phyloP scores from a whole-genome alignment of 2,113 vertebrate species.

The Egretta garzetta region DNA sequence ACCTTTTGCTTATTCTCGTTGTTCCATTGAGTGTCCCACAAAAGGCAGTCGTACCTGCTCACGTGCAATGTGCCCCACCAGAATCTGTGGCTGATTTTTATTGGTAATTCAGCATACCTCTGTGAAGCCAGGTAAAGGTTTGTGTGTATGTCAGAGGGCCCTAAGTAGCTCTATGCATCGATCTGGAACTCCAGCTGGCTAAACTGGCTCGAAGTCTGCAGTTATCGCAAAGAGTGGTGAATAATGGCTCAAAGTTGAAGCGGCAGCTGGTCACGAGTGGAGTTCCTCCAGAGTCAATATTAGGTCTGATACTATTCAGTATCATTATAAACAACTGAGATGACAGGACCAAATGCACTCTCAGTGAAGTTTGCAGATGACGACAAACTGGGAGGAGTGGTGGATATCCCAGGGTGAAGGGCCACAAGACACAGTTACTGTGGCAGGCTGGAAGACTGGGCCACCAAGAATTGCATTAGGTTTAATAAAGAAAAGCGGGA shows the following conservation, averaged over 20 bases:
- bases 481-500: not conserved
- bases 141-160: not conserved
- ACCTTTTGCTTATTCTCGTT: not conserved
- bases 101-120: not conserved
- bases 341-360: not conserved
- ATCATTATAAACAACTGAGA: not conserved
- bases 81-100: not conserved
- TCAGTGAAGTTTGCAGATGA: not conserved
- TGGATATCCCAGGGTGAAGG: not conserved
- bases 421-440: not conserved
- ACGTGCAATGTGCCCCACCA: not conserved
- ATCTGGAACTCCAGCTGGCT: not conserved
- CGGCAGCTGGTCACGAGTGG: not conserved
- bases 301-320: not conserved
- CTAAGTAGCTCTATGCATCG: not conserved
- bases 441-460: not conserved
- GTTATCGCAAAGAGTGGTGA: not conserved
- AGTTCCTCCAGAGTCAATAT: not conserved
- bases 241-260: not conserved
- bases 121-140: not conserved
- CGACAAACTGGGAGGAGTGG: not conserved
- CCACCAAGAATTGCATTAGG: not conserved
- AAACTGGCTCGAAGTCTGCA: not conserved
- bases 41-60: not conserved
- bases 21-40: not conserved